Evolutionary conservation across 1,140 invertebrate species (phyloP).

Genomic region (Aphidius gifuensis): DNA sequence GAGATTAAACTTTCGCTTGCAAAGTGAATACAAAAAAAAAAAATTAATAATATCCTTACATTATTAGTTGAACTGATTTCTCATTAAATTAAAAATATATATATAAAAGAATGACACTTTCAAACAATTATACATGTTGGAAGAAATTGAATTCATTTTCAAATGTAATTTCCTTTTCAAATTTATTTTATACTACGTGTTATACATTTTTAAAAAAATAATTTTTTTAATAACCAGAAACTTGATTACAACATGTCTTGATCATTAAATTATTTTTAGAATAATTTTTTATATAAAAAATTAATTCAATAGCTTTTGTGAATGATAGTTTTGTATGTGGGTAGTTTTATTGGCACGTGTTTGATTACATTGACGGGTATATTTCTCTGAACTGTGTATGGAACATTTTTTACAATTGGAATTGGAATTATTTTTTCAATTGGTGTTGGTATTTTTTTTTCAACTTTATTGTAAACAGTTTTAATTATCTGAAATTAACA

Average conservation of each 20-base stretch:
- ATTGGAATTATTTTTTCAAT: slow-evolving; percentile 42
- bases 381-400: slow-evolving; percentile 53
- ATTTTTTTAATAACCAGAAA: too few species aligned
- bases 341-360: slow-evolving; percentile 46
- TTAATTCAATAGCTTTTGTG: slow-evolving; percentile 31
- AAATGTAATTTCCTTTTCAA: too few species aligned
- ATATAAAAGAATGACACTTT: too few species aligned
- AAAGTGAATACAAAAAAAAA: too few species aligned
- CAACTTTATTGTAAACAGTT: slow-evolving; percentile 54
- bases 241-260: background rate
- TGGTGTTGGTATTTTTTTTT: slow-evolving; percentile 42
- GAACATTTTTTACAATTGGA: slow-evolving; percentile 54
- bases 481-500: slow-evolving; percentile 42
- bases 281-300: slow-evolving; percentile 13
- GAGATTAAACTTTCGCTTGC: too few species aligned
- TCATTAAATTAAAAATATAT: too few species aligned
- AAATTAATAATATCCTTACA: too few species aligned
- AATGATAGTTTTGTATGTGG: slow-evolving; percentile 42
- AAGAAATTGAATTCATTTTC: too few species aligned
- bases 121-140: too few species aligned
- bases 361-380: slow-evolving; percentile 53
- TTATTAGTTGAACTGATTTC: too few species aligned
- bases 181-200: too few species aligned
- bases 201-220: too few species aligned
- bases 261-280: background rate